Base-by-base conservation (phyloP, 2,113 vertebrate genomes). In the Sclerurus mexicanus region DNA sequence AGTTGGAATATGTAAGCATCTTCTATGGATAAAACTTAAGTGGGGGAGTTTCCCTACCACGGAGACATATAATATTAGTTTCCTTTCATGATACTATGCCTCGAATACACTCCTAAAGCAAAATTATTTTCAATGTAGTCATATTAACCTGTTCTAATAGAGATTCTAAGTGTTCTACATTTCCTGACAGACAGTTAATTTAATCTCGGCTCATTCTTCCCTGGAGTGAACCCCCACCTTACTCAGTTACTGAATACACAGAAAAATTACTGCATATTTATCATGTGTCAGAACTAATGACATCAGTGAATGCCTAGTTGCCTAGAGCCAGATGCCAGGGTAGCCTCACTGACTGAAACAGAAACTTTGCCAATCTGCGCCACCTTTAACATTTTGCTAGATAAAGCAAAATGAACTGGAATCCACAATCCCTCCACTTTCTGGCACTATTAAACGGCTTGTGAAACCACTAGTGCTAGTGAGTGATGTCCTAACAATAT, bases 181-280 rank as follows among this genome's bases (percentile, higher is more conserved):
- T 87, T 93, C 35, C 77, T 87, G 40, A 82, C 18, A 74, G 21
- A 79, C 5, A 85, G 23, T 47, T 78, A 50, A 83, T 88, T 86
- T 58, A 59, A 63, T 82, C n/a, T 73, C 42, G 7, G 66, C 27
- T 78, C 40, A 58, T 67, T 91, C 33, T 56, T 75, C 47, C 44
- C 40, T 47, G 52, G 39, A 89, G 44, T 44, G 62, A 89, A 93
- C 63, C 14, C 7, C 14, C 59, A 85, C 66, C 47, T 89, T 79
- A 79, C 31, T 78, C 40, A 25, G 49, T 79, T 85, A 91, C 81
- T 60, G 44, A 85, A 91, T 37, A 93, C 31, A 91, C 35, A 85
- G 52, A 91, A 95, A 89, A 89, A 35, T 50, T 89, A 74, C 60
- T 58, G 39, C 39, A 16, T 72, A 76, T 94, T 89, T 94, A 82